Conservation (phyloP, 2,113 vertebrate genomes). For the Thinocorus orbignyianus region DNA sequence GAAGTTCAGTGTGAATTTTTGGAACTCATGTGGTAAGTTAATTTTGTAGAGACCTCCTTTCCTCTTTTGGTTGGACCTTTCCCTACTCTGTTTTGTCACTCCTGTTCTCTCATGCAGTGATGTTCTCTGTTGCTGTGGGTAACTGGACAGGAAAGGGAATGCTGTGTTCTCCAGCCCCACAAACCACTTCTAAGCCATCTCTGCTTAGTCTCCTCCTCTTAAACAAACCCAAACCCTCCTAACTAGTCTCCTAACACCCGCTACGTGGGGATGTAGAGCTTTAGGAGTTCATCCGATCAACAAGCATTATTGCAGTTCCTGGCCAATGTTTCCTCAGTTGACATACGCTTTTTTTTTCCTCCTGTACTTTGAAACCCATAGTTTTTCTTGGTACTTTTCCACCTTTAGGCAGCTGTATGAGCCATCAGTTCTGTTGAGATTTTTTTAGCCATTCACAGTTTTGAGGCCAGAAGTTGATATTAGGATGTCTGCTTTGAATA, state of each 20-base stretch:
- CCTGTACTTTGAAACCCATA: neutral
- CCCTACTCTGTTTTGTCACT: neutral
- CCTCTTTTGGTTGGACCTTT: neutral
- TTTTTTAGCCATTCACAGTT: neutral
- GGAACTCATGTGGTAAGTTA: neutral
- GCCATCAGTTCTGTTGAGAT: neutral
- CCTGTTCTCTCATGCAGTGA: neutral
- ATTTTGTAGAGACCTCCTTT: neutral
- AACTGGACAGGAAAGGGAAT: neutral
- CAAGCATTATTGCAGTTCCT: neutral
- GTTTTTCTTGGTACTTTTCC: neutral
- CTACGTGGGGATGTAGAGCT: neutral
- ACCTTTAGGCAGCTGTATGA: neutral
- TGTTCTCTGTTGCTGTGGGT: accelerated
- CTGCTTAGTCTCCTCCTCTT: neutral
- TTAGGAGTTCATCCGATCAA: neutral
- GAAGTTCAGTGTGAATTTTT: neutral
- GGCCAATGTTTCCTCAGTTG: neutral
- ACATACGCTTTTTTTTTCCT: neutral
- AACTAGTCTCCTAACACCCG: neutral
- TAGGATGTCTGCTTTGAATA: neutral
- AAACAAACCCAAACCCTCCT: neutral
- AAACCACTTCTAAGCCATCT: neutral
- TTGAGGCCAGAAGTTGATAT: neutral
- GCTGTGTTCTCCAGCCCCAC: neutral